A percentile compares a stretch with the other conserved stretches of the same genome.
Evolutionary conservation across 1,140 invertebrate species (phyloP).

Genomic region (Homarus americanus): DNA sequence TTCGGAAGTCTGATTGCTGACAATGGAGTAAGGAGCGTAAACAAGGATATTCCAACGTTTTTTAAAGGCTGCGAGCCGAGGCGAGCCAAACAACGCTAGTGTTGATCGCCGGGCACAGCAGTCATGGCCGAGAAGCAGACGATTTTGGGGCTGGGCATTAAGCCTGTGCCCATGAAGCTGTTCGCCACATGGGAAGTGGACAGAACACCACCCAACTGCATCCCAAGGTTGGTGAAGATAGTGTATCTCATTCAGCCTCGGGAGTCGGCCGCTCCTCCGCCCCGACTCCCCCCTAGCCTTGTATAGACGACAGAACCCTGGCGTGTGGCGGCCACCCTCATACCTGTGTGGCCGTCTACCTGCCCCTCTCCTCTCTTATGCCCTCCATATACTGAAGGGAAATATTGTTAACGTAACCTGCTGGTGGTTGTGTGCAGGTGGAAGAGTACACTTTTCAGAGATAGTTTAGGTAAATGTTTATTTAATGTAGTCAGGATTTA

Average conservation of each 20-base stretch:
- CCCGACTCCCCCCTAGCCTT: neutral
- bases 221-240: constrained; percentile 88
- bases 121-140: constrained; percentile 69
- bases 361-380: neutral
- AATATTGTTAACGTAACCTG: no score
- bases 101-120: constrained; percentile 40
- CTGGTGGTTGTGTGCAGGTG: no score
- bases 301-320: constrained; percentile 48
- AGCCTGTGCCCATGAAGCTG: constrained; percentile 97
- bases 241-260: neutral
- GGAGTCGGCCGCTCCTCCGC: neutral
- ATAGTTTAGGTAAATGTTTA: no score
- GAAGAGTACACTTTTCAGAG: no score
- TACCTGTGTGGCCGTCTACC: neutral
- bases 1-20: constrained; percentile 14
- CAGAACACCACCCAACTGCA: constrained; percentile 96
- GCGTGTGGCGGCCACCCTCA: neutral
- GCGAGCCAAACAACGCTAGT: neutral
- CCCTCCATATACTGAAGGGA: no score
- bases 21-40: constrained; percentile 47
- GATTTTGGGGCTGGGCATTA: constrained; percentile 78
- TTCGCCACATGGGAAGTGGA: constrained; percentile 99
- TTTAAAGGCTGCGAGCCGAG: constrained; percentile 7
- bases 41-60: neutral
- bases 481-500: no score